Conservation (phyloP, 1,140 invertebrate genomes). For the Sitophilus oryzae region DNA sequence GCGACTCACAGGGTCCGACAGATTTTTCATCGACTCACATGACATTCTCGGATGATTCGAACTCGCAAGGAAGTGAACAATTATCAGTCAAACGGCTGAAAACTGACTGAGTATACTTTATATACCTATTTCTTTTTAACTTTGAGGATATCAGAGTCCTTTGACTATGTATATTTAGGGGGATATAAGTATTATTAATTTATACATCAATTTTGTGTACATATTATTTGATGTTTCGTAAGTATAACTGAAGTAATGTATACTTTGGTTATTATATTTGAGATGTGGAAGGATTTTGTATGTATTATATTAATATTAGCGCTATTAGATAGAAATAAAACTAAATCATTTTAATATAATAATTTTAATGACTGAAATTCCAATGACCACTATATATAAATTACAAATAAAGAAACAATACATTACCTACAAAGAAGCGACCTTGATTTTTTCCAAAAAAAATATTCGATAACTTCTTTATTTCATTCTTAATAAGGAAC, state of each 20-base stretch:
- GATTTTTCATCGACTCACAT: constrained; percentile 76
- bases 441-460: too few species aligned
- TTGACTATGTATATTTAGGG: too few species aligned
- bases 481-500: neutral
- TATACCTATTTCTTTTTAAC: too few species aligned
- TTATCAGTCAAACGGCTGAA: constrained; percentile 67
- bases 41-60: constrained; percentile 84
- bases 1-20: constrained; percentile 79
- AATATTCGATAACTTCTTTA: neutral
- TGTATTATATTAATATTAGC: too few species aligned
- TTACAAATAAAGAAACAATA: neutral
- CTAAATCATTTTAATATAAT: neutral
- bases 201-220: too few species aligned
- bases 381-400: neutral
- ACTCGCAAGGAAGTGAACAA: constrained; percentile 74
- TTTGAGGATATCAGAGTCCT: too few species aligned
- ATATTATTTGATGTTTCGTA: too few species aligned
- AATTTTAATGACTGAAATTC: neutral
- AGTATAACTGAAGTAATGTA: too few species aligned
- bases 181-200: too few species aligned
- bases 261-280: too few species aligned
- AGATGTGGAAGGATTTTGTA: too few species aligned
- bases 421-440: neutral
- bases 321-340: neutral
- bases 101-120: constrained; percentile 60